Conservation (phyloP, 1,140 invertebrate genomes). For the Liolophura sinensis region DNA sequence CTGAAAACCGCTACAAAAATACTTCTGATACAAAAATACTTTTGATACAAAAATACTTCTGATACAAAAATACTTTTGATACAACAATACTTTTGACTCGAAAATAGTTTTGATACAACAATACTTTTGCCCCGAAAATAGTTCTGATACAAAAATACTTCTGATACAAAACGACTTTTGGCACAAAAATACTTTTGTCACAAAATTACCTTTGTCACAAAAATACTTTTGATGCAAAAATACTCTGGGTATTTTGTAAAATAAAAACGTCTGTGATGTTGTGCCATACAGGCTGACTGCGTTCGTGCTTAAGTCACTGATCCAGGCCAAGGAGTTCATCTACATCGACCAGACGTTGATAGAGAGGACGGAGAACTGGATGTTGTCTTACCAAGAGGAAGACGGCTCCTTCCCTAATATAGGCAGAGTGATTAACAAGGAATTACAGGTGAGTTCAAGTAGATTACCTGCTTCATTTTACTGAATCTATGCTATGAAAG, state of each 20-base stretch:
- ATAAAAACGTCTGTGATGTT: not conserved
- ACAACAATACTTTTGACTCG: too few species aligned
- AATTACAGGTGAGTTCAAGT: not conserved
- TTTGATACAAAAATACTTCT: too few species aligned
- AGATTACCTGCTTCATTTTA: too few species aligned
- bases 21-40: too few species aligned
- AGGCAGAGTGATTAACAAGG: constrained; percentile 4
- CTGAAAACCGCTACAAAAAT: too few species aligned
- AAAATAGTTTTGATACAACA: too few species aligned
- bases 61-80: too few species aligned
- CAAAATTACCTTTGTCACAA: too few species aligned
- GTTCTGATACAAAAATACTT: too few species aligned
- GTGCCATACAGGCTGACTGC: not conserved
- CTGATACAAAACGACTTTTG: not conserved
- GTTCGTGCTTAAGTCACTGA: not conserved
- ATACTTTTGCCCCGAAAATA: too few species aligned
- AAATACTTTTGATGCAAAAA: not conserved
- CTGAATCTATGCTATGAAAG: too few species aligned
- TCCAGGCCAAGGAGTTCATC: not conserved
- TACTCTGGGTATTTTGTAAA: not conserved
- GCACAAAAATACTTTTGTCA: not conserved
- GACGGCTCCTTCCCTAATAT: constrained; percentile 1
- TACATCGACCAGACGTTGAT: constrained; percentile 2
- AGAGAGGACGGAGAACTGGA: not conserved
- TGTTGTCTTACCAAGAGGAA: not conserved